These are phyloP conservation scores for Lepidotrigona ventralis DNA, from an alignment of 1,140 invertebrate species.

Conservation along the genomic window DNA sequence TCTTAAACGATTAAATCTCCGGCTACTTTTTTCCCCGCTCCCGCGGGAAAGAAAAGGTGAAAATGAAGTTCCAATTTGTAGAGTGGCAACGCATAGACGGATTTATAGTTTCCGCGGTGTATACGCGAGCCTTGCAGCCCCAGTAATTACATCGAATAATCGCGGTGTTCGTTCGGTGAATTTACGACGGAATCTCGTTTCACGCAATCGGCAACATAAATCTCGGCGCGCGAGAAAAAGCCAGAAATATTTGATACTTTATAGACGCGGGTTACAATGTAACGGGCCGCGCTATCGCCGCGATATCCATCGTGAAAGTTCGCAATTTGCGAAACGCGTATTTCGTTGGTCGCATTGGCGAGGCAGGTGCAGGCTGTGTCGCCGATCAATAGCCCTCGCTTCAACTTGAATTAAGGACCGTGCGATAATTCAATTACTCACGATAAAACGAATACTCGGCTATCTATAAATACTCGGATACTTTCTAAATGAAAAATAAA, in stretches of 20 bases:
- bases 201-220: slow-evolving; percentile 20
- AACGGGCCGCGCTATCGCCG: not conserved
- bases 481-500: too few relatives aligned
- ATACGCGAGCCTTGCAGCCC: slow-evolving; percentile 13
- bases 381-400: too few relatives aligned
- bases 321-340: not conserved
- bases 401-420: too few relatives aligned
- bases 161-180: not conserved
- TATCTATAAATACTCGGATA: too few relatives aligned
- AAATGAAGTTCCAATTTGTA: slow-evolving; percentile 33
- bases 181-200: not conserved
- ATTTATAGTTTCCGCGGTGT: slow-evolving; percentile 47
- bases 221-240: not conserved
- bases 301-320: not conserved
- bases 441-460: too few relatives aligned
- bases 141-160: slow-evolving; percentile 45
- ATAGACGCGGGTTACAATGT: not conserved
- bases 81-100: slow-evolving; percentile 9
- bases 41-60: slow-evolving; percentile 5
- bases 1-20: slow-evolving; percentile 51
- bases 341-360: not conserved
- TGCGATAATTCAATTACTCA: too few relatives aligned
- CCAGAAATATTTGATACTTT: not conserved
- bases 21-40: not conserved
- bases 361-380: too few relatives aligned